phyloP scores from a whole-genome alignment of 2,888 invertebrate genomes.

The Drosophila stalkeri region DNA sequence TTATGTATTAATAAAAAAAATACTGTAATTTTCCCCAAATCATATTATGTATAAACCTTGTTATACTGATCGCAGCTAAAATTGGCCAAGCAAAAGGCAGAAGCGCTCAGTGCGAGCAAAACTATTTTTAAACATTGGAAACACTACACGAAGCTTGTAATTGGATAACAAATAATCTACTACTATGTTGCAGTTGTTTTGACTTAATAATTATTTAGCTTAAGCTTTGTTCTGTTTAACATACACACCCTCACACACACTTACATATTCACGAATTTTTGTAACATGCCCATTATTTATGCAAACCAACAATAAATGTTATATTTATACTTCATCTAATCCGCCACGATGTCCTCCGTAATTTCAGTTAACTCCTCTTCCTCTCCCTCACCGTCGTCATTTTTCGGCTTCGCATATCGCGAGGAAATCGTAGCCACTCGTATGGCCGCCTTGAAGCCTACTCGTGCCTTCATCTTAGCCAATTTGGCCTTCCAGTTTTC shows the following conservation, averaged over 20 bases:
- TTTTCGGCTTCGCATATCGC: constrained; percentile 75
- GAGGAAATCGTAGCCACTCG: constrained; percentile 87
- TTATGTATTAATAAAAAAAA: constrained; percentile 45
- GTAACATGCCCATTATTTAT: constrained; percentile 69
- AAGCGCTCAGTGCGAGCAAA: constrained; percentile 54
- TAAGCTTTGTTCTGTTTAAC: constrained; percentile 58
- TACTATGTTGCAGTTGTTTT: constrained; percentile 48
- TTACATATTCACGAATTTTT: constrained; percentile 60
- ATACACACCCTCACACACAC: constrained; percentile 27
- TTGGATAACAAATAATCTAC: constrained; percentile 44
- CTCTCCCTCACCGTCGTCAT: constrained; percentile 58
- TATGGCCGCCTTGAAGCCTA: constrained; percentile 89
- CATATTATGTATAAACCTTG: constrained; percentile 43
- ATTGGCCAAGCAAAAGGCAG: constrained; percentile 37
- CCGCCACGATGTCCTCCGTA: constrained; percentile 63
- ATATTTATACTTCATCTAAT: constrained; percentile 69
- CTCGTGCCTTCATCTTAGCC: constrained; percentile 88
- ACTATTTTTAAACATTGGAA: constrained; percentile 43
- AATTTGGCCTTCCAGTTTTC: constrained; percentile 89
- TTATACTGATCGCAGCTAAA: constrained; percentile 32
- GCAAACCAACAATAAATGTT: constrained; percentile 71
- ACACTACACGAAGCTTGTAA: constrained; percentile 43
- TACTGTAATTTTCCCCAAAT: constrained; percentile 40
- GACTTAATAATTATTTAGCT: constrained; percentile 66
- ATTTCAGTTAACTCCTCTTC: constrained; percentile 65